phyloP scores from a whole-genome alignment of 2,888 invertebrate genomes.

The Dusona sp. region DNA sequence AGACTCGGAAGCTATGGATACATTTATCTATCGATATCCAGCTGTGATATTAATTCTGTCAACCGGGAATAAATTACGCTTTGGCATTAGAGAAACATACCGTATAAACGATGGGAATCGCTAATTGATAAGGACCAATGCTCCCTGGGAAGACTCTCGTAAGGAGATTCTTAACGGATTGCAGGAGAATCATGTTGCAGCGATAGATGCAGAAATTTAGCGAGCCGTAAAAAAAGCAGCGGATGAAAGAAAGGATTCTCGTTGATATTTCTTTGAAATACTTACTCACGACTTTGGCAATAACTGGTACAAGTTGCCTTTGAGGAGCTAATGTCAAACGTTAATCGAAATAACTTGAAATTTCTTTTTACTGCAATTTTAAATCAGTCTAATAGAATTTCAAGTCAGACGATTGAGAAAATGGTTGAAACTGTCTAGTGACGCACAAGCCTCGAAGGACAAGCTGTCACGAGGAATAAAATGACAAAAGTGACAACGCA shows the following conservation, averaged over 20 bases:
- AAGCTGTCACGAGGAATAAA: background rate
- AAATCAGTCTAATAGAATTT: background rate
- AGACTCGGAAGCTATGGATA: slow-evolving; percentile 65
- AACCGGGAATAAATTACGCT: slow-evolving; percentile 33
- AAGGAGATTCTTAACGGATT: background rate
- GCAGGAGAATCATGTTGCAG: background rate
- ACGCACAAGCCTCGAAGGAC: background rate
- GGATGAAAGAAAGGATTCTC: background rate
- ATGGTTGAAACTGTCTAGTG: background rate
- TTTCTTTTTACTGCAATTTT: background rate
- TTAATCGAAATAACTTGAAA: no score
- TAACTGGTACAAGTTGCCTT: background rate
- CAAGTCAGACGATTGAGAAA: background rate
- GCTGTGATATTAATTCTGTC: slow-evolving; percentile 46
- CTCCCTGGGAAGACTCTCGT: background rate
- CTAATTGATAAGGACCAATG: background rate
- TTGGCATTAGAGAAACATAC: background rate
- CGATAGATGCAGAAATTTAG: background rate
- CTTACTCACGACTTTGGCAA: background rate
- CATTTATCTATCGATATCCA: slow-evolving; percentile 50
- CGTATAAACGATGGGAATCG: background rate
- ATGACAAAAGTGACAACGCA: background rate
- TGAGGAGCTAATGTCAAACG: no score
- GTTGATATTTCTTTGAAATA: background rate
- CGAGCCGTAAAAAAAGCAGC: background rate